Evolutionary conservation across 2,797 vertebrate genomes (phyloP), one percentile per base, ranked within the genome.

Genomic region (Tamandua tetradactyla): DNA sequence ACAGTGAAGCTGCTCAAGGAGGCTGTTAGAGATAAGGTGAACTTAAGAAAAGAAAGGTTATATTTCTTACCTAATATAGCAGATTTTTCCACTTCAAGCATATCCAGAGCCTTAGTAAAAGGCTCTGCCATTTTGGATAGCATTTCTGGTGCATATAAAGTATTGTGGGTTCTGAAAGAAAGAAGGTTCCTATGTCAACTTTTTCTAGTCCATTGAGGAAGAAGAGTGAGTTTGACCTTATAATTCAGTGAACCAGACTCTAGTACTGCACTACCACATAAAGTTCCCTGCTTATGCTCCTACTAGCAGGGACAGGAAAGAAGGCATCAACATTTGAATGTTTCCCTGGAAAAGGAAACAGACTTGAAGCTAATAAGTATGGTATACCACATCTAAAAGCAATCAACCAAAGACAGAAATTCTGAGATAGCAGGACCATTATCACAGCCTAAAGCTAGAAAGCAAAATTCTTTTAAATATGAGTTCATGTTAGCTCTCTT

Each of bases 81-180:
- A 78, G 99, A 99, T 97, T 99, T 99, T 96, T 99, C 99, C 57
- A 98, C 98, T 22, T 99, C 99, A 98, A 99, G 98, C 98, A 99
- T 98, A 44, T 99, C 99, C 44, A 99, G 98, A 37, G 98, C 98
- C 86, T 98, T 98, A 76, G 98, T 96, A 96, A 99, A 99, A 0
- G 98, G 98, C 55, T 99, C 99, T 22, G 99, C 99, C 95, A 99
- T 98, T 89, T 98, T 98, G 95, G 98, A 98, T 96, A 98, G 91
- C 98, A 99, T 99, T 97, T 99, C 99, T n/a, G 99, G 99, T 74
- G 97, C 97, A 96, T 99, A 99, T 78, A 99, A 98, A 95, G 98
- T 98, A 98, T 99, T 99, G 91, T 99, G 99, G 92, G 99, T 99
- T 98, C 99, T 99, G 98, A 98, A 96, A 98, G 95, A 98, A 97